phyloP scores from a whole-genome alignment of 2,888 invertebrate species.

The Standfussiana lucernea region DNA sequence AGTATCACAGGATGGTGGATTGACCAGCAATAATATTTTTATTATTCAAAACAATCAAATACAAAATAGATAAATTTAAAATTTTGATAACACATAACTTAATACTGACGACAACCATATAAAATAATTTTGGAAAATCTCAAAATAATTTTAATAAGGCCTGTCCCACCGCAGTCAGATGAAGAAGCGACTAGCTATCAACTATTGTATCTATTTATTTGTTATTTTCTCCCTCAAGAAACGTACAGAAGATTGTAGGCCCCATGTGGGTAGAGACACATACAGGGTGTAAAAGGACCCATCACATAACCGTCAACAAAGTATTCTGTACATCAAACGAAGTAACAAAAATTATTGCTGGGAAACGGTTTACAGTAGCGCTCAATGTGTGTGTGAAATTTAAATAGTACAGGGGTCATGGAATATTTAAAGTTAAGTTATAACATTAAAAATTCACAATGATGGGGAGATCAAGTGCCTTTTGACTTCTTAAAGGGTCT shows the following conservation, averaged over 20 bases:
- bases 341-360: not conserved
- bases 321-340: not conserved
- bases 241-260: not conserved
- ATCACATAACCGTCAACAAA: not conserved
- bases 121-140: conserved; percentile 10
- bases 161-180: not conserved
- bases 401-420: too few relatives aligned
- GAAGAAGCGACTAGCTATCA: not conserved
- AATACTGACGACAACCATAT: conserved; percentile 59
- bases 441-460: not conserved
- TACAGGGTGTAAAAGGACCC: not conserved
- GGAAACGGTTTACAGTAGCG: not conserved
- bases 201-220: too few relatives aligned
- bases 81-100: conserved; percentile 27
- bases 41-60: conserved; percentile 20
- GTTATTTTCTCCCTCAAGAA: not conserved
- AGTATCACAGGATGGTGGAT: conserved; percentile 56
- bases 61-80: conserved; percentile 6
- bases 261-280: not conserved
- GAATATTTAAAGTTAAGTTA: too few relatives aligned
- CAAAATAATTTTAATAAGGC: not conserved
- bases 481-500: not conserved
- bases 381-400: too few relatives aligned
- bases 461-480: not conserved
- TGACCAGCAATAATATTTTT: conserved; percentile 34